A percentile compares a stretch with the other conserved stretches of the same genome.
Conservation (phyloP, 2,113 vertebrate species). For the Nesogale talazaci region DNA sequence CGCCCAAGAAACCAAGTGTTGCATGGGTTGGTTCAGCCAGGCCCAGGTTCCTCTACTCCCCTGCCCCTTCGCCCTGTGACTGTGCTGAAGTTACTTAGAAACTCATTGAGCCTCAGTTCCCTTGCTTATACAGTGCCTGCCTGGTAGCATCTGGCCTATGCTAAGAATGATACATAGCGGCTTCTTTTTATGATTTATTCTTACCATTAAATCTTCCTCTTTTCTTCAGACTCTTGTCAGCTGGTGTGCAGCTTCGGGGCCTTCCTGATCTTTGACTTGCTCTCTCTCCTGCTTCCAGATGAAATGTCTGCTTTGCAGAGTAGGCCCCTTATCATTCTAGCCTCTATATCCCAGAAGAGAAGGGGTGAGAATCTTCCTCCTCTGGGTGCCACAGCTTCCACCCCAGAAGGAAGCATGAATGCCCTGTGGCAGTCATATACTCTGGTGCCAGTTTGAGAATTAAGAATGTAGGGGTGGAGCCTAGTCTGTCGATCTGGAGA, state of each 20-base stretch:
- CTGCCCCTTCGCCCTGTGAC: fast-evolving
- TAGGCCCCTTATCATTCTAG: not conserved
- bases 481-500: no score
- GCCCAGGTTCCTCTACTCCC: not conserved
- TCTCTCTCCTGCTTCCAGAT: not conserved
- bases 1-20: not conserved
- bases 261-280: not conserved
- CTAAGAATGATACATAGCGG: not conserved
- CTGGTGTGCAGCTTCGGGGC: not conserved
- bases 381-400: not conserved
- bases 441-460: no score
- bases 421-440: no score
- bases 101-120: not conserved
- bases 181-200: not conserved
- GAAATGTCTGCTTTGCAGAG: not conserved
- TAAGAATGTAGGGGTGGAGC: no score
- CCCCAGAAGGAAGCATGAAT: not conserved
- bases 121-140: not conserved
- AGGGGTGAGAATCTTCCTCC: not conserved
- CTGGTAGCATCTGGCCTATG: not conserved
- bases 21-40: not conserved
- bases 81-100: fast-evolving
- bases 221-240: not conserved
- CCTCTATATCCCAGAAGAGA: not conserved
- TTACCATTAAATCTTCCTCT: not conserved